Conservation (phyloP, 2,888 invertebrate species). For the Andrena hattorfiana region DNA sequence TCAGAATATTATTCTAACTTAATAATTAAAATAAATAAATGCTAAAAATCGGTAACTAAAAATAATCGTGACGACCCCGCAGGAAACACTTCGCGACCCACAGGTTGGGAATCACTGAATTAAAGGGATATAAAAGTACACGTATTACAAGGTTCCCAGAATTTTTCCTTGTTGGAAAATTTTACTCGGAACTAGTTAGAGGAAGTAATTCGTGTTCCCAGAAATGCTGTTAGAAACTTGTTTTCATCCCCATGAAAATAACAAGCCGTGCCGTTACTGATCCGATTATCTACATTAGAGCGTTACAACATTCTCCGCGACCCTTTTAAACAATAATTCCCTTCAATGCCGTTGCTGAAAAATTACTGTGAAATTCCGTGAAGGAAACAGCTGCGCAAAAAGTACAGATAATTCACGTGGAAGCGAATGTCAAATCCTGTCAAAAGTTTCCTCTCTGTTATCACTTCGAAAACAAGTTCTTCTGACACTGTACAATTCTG, state of each 20-base stretch:
- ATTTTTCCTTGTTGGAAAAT: background rate
- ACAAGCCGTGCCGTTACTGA: background rate
- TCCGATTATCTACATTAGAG: background rate
- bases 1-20: no score
- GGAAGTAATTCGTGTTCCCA: background rate
- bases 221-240: slow-evolving; percentile 5
- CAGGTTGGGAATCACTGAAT: background rate
- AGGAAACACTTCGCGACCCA: no score
- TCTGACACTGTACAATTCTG: no score
- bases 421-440: no score
- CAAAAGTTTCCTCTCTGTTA: no score
- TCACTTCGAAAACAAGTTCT: no score
- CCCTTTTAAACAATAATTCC: background rate
- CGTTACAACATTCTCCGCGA: background rate
- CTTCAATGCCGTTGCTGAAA: background rate
- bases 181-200: background rate
- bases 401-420: no score
- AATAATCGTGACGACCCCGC: no score
- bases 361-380: background rate
- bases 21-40: no score
- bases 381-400: background rate
- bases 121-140: background rate
- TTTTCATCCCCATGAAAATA: background rate
- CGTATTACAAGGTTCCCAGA: background rate
- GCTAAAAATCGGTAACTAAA: no score